A percentile compares a stretch with the other conserved stretches of the same genome.
phyloP scores from a whole-genome alignment of 2,113 vertebrate genomes.

The Castor canadensis region DNA sequence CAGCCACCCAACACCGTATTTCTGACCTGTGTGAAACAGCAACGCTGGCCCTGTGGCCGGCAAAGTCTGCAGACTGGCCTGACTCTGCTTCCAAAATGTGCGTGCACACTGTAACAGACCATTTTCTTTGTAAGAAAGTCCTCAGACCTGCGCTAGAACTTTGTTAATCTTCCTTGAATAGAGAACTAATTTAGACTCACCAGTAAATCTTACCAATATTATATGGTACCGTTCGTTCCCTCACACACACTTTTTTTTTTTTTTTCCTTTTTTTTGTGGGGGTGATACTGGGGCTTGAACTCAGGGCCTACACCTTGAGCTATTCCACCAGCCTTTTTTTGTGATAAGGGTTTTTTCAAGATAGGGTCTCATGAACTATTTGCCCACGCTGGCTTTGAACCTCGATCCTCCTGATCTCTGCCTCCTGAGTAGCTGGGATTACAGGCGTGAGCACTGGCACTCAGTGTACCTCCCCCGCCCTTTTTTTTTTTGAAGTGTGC shows the following conservation, averaged over 20 bases:
- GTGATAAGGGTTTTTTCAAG: too few species aligned
- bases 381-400: too few species aligned
- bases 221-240: constrained; percentile 89
- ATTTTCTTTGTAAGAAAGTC: constrained; percentile 7
- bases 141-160: constrained; percentile 74
- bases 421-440: too few species aligned
- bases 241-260: too few species aligned
- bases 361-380: too few species aligned
- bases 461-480: too few species aligned
- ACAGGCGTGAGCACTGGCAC: too few species aligned
- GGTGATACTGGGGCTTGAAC: too few species aligned
- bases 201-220: constrained; percentile 89
- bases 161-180: constrained; percentile 85
- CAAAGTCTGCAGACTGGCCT: not conserved
- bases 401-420: too few species aligned
- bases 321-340: too few species aligned
- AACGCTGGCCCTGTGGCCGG: not conserved
- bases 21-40: not conserved
- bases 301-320: too few species aligned
- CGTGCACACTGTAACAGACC: not conserved
- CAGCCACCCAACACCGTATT: not conserved
- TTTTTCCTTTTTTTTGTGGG: too few species aligned
- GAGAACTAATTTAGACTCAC: constrained; percentile 89
- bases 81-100: not conserved
- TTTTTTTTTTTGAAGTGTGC: constrained; percentile 58